Evolutionary conservation across 2,113 vertebrate genomes (phyloP).

Genomic region (rabbit (Oryctolagus cuniculus)): DNA sequence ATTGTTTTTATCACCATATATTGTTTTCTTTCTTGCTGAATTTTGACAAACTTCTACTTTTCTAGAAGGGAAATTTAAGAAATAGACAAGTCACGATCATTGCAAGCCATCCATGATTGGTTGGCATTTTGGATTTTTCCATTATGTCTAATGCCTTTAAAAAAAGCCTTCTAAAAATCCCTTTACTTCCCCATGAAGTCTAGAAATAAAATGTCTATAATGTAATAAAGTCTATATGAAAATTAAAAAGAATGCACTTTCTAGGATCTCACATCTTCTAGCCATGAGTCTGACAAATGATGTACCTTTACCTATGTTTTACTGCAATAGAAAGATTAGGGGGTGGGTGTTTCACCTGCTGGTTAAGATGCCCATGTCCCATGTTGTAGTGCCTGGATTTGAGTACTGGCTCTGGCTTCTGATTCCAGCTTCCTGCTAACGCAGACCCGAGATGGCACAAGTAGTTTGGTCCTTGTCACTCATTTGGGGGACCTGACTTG

Average conservation of each 20-base stretch:
- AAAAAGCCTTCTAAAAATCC: too few relatives aligned
- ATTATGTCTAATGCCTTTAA: too few relatives aligned
- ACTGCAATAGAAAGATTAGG: neutral
- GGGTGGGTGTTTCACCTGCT: neutral
- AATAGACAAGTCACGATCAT: conserved; percentile 12
- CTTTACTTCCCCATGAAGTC: too few relatives aligned
- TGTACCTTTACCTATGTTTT: neutral
- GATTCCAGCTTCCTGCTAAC: too few relatives aligned
- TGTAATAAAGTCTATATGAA: too few relatives aligned
- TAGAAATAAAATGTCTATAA: too few relatives aligned
- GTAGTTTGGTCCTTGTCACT: too few relatives aligned
- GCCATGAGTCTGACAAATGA: neutral
- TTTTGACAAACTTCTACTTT: conserved; percentile 46
- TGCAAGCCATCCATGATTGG: neutral
- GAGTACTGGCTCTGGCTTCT: too few relatives aligned
- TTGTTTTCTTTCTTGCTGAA: neutral
- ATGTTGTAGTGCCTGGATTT: too few relatives aligned
- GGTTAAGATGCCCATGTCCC: too few relatives aligned
- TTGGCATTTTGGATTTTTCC: neutral
- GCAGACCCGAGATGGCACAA: too few relatives aligned
- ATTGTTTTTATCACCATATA: conserved; percentile 14
- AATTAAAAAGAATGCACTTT: neutral
- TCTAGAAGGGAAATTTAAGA: conserved; percentile 44
- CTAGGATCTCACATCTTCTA: neutral
- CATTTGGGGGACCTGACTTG: too few relatives aligned